These are phyloP conservation scores for Tetramorium parvispinum DNA, from an alignment of 1,140 invertebrate genomes.

Conservation along the genomic window DNA sequence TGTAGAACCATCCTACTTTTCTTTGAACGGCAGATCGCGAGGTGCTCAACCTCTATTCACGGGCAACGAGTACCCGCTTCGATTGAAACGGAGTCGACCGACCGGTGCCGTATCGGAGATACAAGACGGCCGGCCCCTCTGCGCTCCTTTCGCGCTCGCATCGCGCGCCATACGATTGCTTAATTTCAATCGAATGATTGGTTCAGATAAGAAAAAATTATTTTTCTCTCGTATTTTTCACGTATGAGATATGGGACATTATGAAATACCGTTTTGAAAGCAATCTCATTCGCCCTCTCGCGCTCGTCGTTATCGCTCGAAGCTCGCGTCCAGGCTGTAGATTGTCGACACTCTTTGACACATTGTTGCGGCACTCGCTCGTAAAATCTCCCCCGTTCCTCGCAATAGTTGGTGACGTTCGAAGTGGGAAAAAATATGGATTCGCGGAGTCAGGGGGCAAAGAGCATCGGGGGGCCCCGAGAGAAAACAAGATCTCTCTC, in stretches of 20 bases:
- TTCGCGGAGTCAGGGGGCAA: constrained; percentile 3
- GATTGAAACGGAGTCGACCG: neutral
- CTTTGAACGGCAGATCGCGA: constrained; percentile 38
- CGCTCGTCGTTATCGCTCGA: neutral
- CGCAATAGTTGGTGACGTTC: neutral
- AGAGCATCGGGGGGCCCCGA: constrained; percentile 12
- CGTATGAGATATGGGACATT: neutral
- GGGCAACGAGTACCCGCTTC: neutral
- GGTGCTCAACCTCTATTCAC: constrained; percentile 63
- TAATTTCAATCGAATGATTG: neutral
- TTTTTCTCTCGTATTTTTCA: neutral
- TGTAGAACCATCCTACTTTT: constrained; percentile 72
- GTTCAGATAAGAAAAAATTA: neutral
- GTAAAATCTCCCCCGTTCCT: neutral
- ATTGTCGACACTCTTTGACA: neutral
- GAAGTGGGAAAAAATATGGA: neutral
- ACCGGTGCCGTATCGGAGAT: neutral
- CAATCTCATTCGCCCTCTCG: neutral
- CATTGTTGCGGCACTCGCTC: neutral
- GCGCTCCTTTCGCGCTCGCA: neutral
- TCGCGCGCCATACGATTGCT: neutral
- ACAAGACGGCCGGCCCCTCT: neutral
- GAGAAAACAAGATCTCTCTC: constrained; percentile 58
- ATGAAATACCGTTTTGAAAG: constrained; percentile 5
- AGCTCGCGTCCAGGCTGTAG: neutral